Percentiles rank a stretch among this genome's conserved stretches.
Evolutionary conservation across 2,113 vertebrate species (phyloP).

Genomic region (Suncus etruscus): DNA sequence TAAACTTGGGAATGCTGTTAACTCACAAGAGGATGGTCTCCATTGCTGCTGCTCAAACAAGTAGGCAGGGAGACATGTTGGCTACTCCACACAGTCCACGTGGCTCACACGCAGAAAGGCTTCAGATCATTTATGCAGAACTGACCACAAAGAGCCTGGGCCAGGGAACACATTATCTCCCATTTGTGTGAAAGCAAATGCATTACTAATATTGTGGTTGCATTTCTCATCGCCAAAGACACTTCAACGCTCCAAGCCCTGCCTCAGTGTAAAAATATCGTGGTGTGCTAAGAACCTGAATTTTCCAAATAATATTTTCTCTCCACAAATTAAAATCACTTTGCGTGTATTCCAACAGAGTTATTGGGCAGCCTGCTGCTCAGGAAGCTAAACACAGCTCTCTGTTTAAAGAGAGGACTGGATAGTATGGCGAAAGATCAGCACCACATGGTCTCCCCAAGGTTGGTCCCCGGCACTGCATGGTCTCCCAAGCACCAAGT

Average conservation of each 20-base stretch:
- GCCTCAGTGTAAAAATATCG: constrained; percentile 2
- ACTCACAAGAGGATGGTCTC: neutral
- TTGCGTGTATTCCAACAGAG: neutral
- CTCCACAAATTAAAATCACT: constrained; percentile 67
- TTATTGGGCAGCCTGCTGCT: neutral
- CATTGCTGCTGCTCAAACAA: neutral
- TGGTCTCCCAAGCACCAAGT: too few species aligned
- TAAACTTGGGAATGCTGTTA: neutral
- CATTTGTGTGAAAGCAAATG: constrained; percentile 47
- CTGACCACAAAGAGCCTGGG: constrained; percentile 20
- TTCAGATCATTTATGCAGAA: constrained; percentile 7
- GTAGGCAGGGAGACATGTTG: neutral
- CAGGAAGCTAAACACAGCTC: neutral
- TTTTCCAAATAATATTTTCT: constrained; percentile 53
- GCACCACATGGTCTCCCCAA: too few species aligned
- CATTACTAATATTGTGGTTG: constrained; percentile 59
- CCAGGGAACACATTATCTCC: constrained; percentile 50
- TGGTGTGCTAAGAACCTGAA: constrained; percentile 26
- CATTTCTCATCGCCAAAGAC: constrained; percentile 40
- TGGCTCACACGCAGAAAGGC: neutral
- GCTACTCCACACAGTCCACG: neutral
- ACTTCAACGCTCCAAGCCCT: constrained; percentile 48
- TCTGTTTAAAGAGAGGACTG: neutral
- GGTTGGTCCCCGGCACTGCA: too few species aligned
- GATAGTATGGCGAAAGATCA: too few species aligned